These are phyloP conservation scores for Hemitrygon akajei DNA, from an alignment of 2,797 vertebrate species.

Conservation along the genomic window DNA sequence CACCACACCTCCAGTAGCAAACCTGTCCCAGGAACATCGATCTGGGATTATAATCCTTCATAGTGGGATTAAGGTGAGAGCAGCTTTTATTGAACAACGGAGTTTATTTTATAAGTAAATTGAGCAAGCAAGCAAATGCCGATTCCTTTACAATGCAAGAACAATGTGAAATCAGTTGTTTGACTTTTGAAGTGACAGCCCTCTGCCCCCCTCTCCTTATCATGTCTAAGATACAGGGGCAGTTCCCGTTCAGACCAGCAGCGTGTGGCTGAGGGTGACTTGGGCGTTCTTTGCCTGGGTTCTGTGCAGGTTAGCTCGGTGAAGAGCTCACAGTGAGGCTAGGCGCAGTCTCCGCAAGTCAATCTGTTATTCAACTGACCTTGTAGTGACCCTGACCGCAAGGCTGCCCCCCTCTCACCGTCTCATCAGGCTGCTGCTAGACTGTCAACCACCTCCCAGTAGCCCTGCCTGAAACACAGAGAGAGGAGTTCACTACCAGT, in stretches of 20 bases:
- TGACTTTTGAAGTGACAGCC: background rate
- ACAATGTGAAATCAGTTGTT: background rate
- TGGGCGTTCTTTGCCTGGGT: constrained; percentile 66
- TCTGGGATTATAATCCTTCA: no score
- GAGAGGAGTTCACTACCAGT: constrained; percentile 19
- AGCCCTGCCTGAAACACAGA: no score
- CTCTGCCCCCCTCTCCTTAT: no score
- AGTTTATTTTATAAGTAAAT: background rate
- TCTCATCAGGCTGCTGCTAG: constrained; percentile 56
- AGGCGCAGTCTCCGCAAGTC: constrained; percentile 72
- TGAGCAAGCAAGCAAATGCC: no score
- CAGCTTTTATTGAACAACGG: background rate
- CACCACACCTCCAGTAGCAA: no score
- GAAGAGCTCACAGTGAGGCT: constrained; percentile 72
- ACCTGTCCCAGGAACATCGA: no score
- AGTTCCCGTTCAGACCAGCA: background rate
- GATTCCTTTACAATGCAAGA: background rate
- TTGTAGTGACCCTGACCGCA: constrained; percentile 81
- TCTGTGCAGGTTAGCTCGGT: constrained; percentile 67
- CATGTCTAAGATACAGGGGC: background rate
- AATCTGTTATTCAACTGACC: constrained; percentile 96
- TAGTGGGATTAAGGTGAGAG: no score
- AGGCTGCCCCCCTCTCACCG: constrained; percentile 52
- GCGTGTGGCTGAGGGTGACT: background rate
- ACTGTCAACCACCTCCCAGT: constrained; percentile 27